Percentiles rank a stretch among this genome's conserved stretches.
Evolutionary conservation across 1,140 invertebrate species (phyloP).

Genomic region (Macrostomum lignano): DNA sequence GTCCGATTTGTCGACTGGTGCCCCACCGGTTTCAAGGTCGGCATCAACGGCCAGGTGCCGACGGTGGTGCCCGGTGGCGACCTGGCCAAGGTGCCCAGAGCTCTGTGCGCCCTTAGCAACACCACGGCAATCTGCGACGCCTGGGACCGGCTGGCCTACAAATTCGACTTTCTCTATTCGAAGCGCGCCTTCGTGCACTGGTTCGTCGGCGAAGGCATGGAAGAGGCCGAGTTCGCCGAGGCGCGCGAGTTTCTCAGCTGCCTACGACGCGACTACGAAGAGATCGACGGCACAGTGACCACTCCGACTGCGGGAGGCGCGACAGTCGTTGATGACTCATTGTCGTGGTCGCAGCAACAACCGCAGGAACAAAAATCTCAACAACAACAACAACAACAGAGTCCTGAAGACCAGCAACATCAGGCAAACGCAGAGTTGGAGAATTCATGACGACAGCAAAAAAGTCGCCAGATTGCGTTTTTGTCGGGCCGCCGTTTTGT

Average conservation of each 20-base stretch:
- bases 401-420: too few species aligned
- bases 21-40: conserved; percentile 32
- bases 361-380: too few species aligned
- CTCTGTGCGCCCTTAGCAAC: conserved; percentile 44
- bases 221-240: conserved; percentile 11
- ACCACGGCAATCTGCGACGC: conserved; percentile 44
- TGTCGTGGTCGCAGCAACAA: too few species aligned
- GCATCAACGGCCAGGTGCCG: conserved; percentile 14
- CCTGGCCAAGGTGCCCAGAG: conserved; percentile 18
- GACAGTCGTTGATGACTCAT: too few species aligned
- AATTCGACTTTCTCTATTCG: conserved; percentile 9
- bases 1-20: conserved; percentile 11
- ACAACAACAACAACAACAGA: too few species aligned
- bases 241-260: conserved; percentile 12
- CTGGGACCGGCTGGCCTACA: conserved; percentile 13
- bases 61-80: conserved; percentile 16
- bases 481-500: too few species aligned
- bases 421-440: too few species aligned
- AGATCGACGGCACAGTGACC: too few species aligned
- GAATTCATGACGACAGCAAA: too few species aligned
- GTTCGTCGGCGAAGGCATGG: conserved; percentile 10
- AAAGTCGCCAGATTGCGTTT: too few species aligned
- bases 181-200: conserved; percentile 9
- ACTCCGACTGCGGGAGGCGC: too few species aligned
- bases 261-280: conserved; percentile 11